Conservation (phyloP, 2,797 vertebrate species). For the Phoebastria nigripes region DNA sequence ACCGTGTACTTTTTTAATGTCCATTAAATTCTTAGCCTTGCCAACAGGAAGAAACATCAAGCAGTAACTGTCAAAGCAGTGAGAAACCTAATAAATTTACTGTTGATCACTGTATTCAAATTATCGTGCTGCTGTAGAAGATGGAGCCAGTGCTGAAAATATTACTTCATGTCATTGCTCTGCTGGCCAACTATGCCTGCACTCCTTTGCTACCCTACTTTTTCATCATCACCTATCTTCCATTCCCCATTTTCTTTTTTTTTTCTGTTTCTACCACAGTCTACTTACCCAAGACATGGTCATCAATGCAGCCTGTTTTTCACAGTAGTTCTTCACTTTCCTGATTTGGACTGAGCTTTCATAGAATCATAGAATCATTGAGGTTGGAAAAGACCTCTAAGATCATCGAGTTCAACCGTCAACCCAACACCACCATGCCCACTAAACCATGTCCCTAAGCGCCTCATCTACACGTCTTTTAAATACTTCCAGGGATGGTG, state of each 20-base stretch:
- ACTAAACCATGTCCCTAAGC: too few relatives aligned
- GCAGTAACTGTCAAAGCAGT: neutral
- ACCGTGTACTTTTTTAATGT: neutral
- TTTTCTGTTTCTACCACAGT: neutral
- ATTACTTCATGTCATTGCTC: neutral
- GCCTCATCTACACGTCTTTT: too few relatives aligned
- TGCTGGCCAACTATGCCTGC: neutral
- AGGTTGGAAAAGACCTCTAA: too few relatives aligned
- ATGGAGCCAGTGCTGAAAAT: neutral
- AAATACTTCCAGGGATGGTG: too few relatives aligned
- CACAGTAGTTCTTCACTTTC: neutral
- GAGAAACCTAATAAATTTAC: neutral
- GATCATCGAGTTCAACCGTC: too few relatives aligned
- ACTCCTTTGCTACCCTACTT: neutral
- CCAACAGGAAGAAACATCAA: neutral
- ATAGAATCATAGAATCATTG: too few relatives aligned
- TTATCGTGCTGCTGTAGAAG: neutral
- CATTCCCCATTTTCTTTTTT: neutral
- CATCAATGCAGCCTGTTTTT: neutral
- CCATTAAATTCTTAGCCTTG: neutral
- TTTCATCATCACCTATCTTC: neutral
- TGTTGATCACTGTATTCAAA: neutral
- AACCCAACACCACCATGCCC: too few relatives aligned
- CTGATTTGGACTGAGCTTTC: neutral
- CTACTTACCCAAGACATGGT: fast-evolving